Evolutionary conservation across 2,888 invertebrate genomes (phyloP), one percentile per base, ranked within the genome.

Genomic region (Graphium colonna): DNA sequence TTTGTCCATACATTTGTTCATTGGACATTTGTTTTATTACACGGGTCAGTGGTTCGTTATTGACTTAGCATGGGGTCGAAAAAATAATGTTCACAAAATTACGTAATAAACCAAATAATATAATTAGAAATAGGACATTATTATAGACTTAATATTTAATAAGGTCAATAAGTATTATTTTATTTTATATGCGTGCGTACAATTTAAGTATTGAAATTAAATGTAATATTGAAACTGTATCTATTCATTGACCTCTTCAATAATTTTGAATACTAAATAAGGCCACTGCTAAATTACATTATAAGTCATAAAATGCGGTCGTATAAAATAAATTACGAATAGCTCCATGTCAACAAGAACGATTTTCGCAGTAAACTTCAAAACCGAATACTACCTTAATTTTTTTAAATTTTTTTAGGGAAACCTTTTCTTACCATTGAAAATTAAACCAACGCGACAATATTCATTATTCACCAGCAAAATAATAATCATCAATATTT

Each of bases 1-100:
- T 13, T 58, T 83, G 13, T 44, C 68, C 3, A 28, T 69, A 0
- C 82, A 77, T 45, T 60, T 70, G 7, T 73, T 73, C 12, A 53
- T 76, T 2, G 79, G 79, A 58, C 73, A 75, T 57, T 66, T 79
- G 3, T 82, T 86, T 31, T 84, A 78, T 56, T 82, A 79, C 51
- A 75, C 69, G 0, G 69, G 73, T 9, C 85, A 85, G 57, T 87
- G 81, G 79, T 40, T 76, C 4, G 60, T 86, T 1, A 57, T 76
- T 1, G 83, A 85, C 38, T 69, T 80, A 52, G 60, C 85, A 1
- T 81, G 82, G 82, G 75, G 78, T 9, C 55, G 45, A 36, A 54
- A 51, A 48, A 46, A 26, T 2, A 45, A 7, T 21, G 13, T 21
- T 10, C 55, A 57, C 16, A 47, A 40, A 44, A 38, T 48, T 8